Base-by-base conservation (phyloP, 2,888 invertebrate species). In the Prosopocoilus inquinatus region DNA sequence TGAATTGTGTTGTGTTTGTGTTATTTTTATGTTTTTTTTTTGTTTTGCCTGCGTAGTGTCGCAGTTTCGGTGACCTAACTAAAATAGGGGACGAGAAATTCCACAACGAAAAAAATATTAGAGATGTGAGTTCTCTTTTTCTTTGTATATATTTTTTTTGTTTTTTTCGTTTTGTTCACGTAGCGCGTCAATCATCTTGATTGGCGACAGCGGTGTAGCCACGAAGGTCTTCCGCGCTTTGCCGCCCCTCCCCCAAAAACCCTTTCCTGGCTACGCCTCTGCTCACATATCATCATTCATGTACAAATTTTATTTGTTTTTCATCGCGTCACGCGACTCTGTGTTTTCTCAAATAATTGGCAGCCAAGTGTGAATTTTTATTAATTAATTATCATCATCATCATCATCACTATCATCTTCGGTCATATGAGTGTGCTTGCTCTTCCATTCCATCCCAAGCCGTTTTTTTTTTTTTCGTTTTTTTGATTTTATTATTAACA, bases 21-120 rank as follows among this genome's bases (percentile, higher is more conserved):
- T 67, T 64, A 41, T 41, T 41, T 41, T 41, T 41, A 9, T 41
- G 12, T 41, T 11, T 41, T 41, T 28, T 4, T 9, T 41, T 11
- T 41, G 41, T n/a, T n/a, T n/a, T n/a, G n/a, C n/a, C 41, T 15
- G 64, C 64, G 48, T 78, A 84, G 84, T 82, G 83, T 77, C 81
- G 83, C 72, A 83, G 83, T 77, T 84, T 83, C 73, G 82, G 82
- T 70, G 83, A 84, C 75, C 77, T 83, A 69, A 81, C 82, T 68
- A 81, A 80, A 75, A 76, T 81, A 66, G 78, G 73, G 53, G 79
- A 80, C 60, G 77, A 75, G 59, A 56, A 63, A 33, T 35, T 36
- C 41, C 48, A 47, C 28, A 56, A 56, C 39, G 56, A 56, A 38
- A 56, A 52, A 41, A 16, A 33, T 8, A 20, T 39, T 16, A 47